Evolutionary conservation across 2,113 vertebrate species (phyloP), one percentile per base, ranked within the genome.

Genomic region (Dicaeum eximium): DNA sequence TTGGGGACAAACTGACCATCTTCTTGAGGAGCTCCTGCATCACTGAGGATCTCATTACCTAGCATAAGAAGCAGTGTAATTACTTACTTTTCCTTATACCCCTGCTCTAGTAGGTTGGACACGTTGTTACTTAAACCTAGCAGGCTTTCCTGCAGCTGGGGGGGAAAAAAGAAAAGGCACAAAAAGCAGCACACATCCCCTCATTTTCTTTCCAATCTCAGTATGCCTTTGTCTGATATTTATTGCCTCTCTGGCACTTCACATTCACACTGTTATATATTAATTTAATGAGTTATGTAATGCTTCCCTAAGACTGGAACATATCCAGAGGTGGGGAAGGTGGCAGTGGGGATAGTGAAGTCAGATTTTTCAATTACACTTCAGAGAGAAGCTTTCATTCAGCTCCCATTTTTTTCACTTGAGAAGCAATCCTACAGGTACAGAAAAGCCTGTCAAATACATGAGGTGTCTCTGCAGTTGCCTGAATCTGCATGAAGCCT

Each of bases 311-410:
- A 67, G 51, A 12, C 30, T 47, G 72, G 75, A 95, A 40, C 28
- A 48, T 5, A 92, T 80, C 79, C 90, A 96, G 85, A 94, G 85
- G 75, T 71, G 37, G 60, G 47, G 61, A 91, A 92, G 67, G 88
- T 70, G 47, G 64, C 60, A 56, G 67, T 12, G 33, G 56, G 58
- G 45, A 80, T 15, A 93, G 35, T 70, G 53, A 81, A 95, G 62
- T 77, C 81, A 90, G 84, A 80, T 25, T 89, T 87, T 45, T 72
- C n/a, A 91, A 90, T 77, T 82, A 73, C 47, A 54, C 50, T 57
- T 70, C 80, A 66, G 65, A 87, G 66, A 54, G 47, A 74, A 67
- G 54, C 61, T 48, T 67, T 82, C 69, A 67, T 22, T 45, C 58
- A 60, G 71, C 24, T 82, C 38, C 51, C 9, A 10, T 38, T 79